A percentile compares a stretch with the other conserved stretches of the same genome.
These are phyloP conservation scores for Aldabrachelys gigantea DNA, from an alignment of 2,113 vertebrate genomes.

Conservation along the genomic window DNA sequence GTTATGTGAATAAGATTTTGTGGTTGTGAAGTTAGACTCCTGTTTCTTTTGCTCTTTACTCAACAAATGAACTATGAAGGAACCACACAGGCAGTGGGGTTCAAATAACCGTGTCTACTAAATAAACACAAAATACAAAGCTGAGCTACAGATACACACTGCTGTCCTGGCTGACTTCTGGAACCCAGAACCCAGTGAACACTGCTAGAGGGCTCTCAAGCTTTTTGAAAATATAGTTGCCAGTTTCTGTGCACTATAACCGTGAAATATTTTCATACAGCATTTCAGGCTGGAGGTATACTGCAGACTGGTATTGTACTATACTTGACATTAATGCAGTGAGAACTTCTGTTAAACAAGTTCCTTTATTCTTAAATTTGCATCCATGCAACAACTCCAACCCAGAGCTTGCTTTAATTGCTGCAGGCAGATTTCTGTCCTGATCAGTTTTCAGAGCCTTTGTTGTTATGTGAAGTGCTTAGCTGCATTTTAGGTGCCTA, in stretches of 20 bases:
- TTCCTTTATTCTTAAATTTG: neutral
- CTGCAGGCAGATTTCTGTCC: constrained; percentile 23
- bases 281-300: constrained; percentile 43
- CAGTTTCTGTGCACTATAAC: neutral
- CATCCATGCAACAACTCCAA: neutral
- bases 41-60: neutral
- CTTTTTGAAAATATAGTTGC: constrained; percentile 23
- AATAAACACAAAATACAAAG: neutral
- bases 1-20: neutral
- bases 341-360: neutral
- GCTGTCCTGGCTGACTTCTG: neutral
- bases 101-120: neutral
- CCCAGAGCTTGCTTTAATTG: neutral
- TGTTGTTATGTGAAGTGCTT: neutral
- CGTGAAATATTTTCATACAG: neutral
- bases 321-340: neutral
- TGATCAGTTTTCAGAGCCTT: neutral
- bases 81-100: neutral
- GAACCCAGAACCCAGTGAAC: neutral
- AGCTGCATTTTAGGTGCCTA: neutral
- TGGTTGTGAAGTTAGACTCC: neutral
- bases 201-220: neutral
- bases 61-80: neutral
- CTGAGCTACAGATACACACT: neutral
- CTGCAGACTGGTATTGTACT: neutral